Percentiles rank a stretch among this genome's conserved stretches.
phyloP scores from a whole-genome alignment of 2,113 vertebrate species.

The Chlamydotis undulata region DNA sequence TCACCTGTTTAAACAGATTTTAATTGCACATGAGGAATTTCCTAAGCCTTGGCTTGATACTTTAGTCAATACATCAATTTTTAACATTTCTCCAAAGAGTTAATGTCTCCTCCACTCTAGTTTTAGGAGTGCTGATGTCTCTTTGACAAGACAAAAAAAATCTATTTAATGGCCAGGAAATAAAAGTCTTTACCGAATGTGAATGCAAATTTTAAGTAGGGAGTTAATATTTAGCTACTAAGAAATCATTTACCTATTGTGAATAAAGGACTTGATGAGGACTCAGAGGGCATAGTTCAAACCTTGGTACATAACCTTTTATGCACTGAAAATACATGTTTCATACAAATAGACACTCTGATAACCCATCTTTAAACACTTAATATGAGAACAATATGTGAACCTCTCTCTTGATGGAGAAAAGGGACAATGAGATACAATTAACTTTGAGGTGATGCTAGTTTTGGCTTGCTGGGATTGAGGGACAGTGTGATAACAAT shows the following conservation, averaged over 20 bases:
- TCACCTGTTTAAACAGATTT: not conserved
- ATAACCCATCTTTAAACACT: constrained; percentile 20
- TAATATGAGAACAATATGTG: not conserved
- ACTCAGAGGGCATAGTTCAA: not conserved
- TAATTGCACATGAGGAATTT: not conserved
- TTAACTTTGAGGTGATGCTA: not conserved
- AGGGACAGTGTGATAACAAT: not conserved
- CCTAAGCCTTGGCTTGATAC: not conserved
- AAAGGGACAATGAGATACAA: not conserved
- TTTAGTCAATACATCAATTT: not conserved
- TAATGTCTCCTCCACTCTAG: not conserved
- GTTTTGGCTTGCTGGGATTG: not conserved
- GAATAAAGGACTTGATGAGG: not conserved
- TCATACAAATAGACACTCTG: not conserved
- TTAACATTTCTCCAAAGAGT: not conserved
- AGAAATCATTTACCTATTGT: constrained; percentile 19
- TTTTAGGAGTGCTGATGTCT: not conserved
- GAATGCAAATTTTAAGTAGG: constrained; percentile 4
- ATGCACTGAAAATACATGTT: not conserved
- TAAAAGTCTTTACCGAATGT: not conserved
- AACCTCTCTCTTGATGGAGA: not conserved
- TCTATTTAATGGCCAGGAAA: not conserved
- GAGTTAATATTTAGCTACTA: constrained; percentile 21
- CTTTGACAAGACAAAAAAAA: not conserved
- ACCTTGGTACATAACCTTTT: not conserved